Evolutionary conservation across 2,113 vertebrate genomes (phyloP).

Genomic region (Acinonyx jubatus): DNA sequence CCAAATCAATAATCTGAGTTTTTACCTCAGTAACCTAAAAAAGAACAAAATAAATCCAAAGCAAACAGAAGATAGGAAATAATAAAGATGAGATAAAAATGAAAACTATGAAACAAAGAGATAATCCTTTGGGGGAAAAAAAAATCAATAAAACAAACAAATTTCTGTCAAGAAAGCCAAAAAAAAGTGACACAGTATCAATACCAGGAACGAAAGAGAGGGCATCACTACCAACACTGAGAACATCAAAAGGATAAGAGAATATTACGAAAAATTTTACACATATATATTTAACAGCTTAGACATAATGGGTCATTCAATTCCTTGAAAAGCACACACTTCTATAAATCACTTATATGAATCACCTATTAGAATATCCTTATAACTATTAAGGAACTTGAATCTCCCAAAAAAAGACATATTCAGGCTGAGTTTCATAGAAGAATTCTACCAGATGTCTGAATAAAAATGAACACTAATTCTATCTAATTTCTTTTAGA

Average conservation of each 20-base stretch:
- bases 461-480: not conserved
- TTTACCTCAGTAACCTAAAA: not conserved
- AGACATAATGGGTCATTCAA: not conserved
- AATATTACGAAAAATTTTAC: not conserved
- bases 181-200: not conserved
- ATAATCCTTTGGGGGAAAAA: not conserved
- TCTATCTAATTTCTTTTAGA: not conserved
- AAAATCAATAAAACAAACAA: not conserved
- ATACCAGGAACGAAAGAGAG: not conserved
- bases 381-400: not conserved
- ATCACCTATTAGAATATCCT: not conserved
- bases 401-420: not conserved
- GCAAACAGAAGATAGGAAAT: not conserved
- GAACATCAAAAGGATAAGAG: not conserved
- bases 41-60: not conserved
- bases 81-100: not conserved
- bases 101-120: not conserved
- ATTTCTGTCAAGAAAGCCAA: not conserved
- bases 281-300: not conserved
- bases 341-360: not conserved
- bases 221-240: not conserved
- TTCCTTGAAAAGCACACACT: not conserved
- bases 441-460: not conserved
- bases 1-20: not conserved
- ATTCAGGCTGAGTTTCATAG: not conserved